Conservation (phyloP, 2,113 vertebrate species). For the Hippocampus zosterae region DNA sequence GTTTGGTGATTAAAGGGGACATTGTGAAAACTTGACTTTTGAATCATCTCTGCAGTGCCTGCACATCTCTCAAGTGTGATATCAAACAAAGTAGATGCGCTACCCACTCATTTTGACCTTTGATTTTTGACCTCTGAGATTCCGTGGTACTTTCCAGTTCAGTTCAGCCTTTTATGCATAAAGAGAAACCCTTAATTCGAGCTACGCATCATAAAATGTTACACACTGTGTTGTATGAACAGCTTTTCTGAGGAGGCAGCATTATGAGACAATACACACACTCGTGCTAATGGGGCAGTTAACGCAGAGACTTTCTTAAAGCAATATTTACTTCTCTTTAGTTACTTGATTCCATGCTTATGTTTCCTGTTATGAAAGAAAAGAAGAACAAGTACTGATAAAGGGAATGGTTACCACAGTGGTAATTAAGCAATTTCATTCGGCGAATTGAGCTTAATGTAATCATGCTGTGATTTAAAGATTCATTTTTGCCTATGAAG, state of each 20-base stretch:
- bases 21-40: background rate
- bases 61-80: background rate
- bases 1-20: background rate
- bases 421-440: conserved; percentile 70
- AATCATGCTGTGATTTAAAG: conserved; percentile 69
- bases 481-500: conserved; percentile 67
- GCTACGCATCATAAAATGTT: conserved; percentile 4
- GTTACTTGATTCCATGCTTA: conserved; percentile 26
- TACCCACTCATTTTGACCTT: background rate
- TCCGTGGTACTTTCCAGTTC: background rate
- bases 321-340: conserved; percentile 21
- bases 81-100: background rate
- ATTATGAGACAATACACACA: background rate
- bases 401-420: conserved; percentile 56
- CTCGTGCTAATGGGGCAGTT: conserved; percentile 3
- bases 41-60: background rate
- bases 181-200: background rate
- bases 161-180: background rate
- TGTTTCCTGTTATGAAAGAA: conserved; percentile 41
- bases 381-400: conserved; percentile 37
- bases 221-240: conserved; percentile 6
- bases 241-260: background rate
- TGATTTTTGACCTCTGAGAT: background rate
- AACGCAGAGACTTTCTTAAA: conserved; percentile 4
- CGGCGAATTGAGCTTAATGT: conserved; percentile 60